Conservation (phyloP, 2,113 vertebrate species). For the Pundamilia nyererei region DNA sequence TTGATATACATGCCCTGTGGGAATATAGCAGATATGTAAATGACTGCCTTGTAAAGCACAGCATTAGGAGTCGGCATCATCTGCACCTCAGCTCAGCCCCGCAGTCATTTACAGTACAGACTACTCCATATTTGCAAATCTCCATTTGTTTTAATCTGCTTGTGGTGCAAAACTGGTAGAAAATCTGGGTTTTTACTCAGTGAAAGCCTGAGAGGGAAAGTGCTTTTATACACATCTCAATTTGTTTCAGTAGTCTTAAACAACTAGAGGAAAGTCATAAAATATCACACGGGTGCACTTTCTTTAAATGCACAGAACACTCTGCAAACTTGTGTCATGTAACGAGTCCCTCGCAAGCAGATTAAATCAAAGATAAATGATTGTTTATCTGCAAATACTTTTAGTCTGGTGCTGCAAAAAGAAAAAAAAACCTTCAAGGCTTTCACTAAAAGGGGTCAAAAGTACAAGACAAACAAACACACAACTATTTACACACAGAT, state of each 20-base stretch:
- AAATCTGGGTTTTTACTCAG: not conserved
- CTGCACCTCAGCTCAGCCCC: not conserved
- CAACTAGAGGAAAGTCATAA: not conserved
- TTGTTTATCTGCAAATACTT: conserved; percentile 27
- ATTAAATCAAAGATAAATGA: conserved; percentile 22
- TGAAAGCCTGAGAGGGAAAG: not conserved
- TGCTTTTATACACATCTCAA: not conserved
- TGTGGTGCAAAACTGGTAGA: not conserved
- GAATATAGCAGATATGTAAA: not conserved
- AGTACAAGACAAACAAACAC: conserved; percentile 15
- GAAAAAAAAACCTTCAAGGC: not conserved
- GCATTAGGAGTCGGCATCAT: not conserved
- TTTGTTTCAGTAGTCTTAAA: not conserved
- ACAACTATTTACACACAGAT: not conserved
- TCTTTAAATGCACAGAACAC: not conserved
- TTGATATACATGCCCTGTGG: conserved; percentile 94
- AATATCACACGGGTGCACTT: not conserved
- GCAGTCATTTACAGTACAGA: not conserved
- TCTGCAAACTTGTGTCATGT: not conserved
- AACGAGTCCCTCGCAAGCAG: not conserved
- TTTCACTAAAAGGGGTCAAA: conserved; percentile 26
- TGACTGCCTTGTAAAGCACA: not conserved
- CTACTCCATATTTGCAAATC: not conserved
- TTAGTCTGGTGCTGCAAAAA: not conserved
- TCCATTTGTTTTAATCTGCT: conserved; percentile 13